phyloP scores from a whole-genome alignment of 2,113 vertebrate genomes.

The Nycticryphes semicollaris region DNA sequence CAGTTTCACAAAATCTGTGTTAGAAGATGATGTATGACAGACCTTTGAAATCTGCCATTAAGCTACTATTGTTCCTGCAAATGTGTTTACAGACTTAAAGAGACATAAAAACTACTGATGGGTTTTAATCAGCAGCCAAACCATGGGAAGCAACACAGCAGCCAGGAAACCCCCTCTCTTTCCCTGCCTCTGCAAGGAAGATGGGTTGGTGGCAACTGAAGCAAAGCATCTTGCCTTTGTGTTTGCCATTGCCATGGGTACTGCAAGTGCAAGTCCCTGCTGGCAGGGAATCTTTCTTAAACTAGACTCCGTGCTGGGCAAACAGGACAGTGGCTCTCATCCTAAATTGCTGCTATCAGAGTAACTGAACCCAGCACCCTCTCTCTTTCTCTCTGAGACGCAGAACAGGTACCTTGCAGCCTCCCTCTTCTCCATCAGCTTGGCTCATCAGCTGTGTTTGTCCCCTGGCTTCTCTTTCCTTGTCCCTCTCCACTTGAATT shows the following conservation, averaged over 20 bases:
- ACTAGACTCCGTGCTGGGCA: not conserved
- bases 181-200: not conserved
- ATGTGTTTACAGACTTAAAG: not conserved
- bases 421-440: not conserved
- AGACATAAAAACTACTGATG: not conserved
- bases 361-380: not conserved
- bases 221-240: not conserved
- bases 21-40: not conserved
- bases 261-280: not conserved
- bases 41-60: not conserved
- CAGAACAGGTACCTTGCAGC: not conserved
- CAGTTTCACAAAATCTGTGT: not conserved
- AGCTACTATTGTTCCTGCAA: not conserved
- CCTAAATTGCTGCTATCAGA: not conserved
- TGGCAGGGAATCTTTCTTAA: not conserved
- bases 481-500: not conserved
- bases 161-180: not conserved
- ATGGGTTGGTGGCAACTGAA: not conserved
- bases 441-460: not conserved
- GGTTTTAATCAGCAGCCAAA: not conserved
- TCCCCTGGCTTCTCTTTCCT: not conserved
- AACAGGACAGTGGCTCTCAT: not conserved
- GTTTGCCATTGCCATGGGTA: not conserved
- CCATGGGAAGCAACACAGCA: not conserved
- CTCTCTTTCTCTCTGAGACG: not conserved